Conservation (phyloP, 35 echinoderm and acorn worm genomes). For the Nesometra sesokonis region DNA sequence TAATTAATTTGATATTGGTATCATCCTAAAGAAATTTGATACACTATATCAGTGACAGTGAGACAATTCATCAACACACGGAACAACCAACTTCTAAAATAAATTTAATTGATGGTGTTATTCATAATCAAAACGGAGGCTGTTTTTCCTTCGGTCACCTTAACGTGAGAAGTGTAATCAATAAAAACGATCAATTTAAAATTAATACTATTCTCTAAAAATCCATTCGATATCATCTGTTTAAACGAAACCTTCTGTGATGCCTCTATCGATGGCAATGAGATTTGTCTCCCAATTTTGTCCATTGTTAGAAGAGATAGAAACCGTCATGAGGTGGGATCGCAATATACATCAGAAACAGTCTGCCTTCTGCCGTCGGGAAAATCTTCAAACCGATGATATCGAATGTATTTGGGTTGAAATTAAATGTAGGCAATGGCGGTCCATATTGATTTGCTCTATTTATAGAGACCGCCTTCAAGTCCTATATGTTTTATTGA, state of each 20-base stretch:
- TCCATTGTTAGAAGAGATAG: slow-evolving; percentile 14
- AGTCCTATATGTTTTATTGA: not conserved
- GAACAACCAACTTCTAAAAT: not conserved
- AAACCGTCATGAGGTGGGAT: slow-evolving; percentile 11
- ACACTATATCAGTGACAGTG: too few species aligned
- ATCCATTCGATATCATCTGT: slow-evolving; percentile 16
- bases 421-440: not conserved
- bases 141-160: slow-evolving; percentile 10
- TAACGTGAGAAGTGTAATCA: not conserved
- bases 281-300: slow-evolving; percentile 12
- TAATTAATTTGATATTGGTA: too few species aligned
- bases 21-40: too few species aligned
- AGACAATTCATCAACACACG: not conserved
- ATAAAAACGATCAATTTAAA: not conserved
- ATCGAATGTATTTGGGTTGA: not conserved
- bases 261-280: not conserved
- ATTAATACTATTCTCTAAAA: slow-evolving; percentile 8
- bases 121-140: not conserved
- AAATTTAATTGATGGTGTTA: not conserved
- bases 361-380: not conserved
- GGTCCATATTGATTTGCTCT: not conserved
- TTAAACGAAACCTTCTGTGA: slow-evolving; percentile 21
- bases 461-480: slow-evolving; percentile 2
- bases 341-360: slow-evolving; percentile 1
- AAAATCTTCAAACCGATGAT: not conserved